phyloP scores from a whole-genome alignment of 2,797 vertebrate genomes.

The Octomys mimax region DNA sequence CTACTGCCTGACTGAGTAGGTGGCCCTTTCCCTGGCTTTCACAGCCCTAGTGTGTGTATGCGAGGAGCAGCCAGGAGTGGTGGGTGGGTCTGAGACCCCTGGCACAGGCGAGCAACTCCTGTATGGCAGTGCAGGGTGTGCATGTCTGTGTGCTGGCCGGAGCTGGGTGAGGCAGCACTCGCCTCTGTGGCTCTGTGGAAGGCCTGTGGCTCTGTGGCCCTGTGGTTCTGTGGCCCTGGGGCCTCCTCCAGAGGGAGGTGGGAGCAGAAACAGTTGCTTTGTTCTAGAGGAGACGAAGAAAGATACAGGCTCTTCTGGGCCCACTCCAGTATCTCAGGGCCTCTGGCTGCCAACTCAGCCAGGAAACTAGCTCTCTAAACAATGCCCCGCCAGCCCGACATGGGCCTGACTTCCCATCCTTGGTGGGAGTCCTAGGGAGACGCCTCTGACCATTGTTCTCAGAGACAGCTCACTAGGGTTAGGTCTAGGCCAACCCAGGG shows the following conservation, averaged over 20 bases:
- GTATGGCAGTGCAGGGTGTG: background rate
- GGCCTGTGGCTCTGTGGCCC: background rate
- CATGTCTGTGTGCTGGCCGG: background rate
- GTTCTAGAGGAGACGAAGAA: conserved; percentile 84
- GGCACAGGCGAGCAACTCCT: background rate
- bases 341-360: conserved; percentile 68
- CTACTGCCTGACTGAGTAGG: background rate
- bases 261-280: conserved; percentile 80
- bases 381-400: conserved; percentile 72
- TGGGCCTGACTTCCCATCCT: conserved; percentile 49
- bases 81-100: background rate
- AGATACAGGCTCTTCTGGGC: conserved; percentile 67
- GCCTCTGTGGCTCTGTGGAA: rapidly evolving
- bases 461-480: conserved; percentile 60
- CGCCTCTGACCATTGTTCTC: conserved; percentile 67
- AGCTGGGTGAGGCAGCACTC: conserved; percentile 13
- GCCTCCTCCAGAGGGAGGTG: conserved; percentile 53
- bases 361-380: conserved; percentile 80
- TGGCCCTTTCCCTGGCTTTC: background rate
- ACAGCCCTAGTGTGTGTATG: background rate
- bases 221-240: rapidly evolving
- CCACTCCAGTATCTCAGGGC: conserved; percentile 59
- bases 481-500: conserved; percentile 46
- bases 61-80: background rate
- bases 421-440: conserved; percentile 52